A percentile compares a stretch with the other conserved stretches of the same genome.
Evolutionary conservation across 2,888 invertebrate species (phyloP).

Genomic region (Tinea pellionella): DNA sequence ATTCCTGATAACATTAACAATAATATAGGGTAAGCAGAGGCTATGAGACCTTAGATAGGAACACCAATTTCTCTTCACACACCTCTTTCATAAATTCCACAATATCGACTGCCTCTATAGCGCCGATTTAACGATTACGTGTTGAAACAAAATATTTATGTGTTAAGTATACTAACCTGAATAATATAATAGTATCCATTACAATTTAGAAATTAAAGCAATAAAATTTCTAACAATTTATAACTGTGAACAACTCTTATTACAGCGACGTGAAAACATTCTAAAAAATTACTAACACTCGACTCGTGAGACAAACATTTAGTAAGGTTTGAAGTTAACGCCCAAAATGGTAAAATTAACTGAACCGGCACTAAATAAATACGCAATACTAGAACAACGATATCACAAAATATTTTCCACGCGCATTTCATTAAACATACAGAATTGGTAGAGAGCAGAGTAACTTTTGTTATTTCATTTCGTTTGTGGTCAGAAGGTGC

Average conservation of each 20-base stretch:
- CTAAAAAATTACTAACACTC: neutral
- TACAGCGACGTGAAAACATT: neutral
- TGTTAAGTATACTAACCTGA: no score
- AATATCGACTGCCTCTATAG: no score
- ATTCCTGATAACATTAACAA: no score
- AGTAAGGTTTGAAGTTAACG: neutral
- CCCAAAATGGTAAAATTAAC: neutral
- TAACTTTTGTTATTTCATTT: slow-evolving; percentile 5
- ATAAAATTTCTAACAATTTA: neutral
- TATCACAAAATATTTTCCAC: neutral
- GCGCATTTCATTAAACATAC: neutral
- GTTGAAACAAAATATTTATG: no score
- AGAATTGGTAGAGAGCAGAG: neutral
- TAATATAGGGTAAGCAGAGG: no score
- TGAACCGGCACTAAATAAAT: neutral
- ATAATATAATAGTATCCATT: no score
- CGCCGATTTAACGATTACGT: no score
- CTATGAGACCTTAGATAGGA: no score
- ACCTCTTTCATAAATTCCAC: no score
- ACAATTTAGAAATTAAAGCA: neutral
- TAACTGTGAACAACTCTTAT: neutral
- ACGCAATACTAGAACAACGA: neutral
- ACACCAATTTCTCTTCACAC: no score
- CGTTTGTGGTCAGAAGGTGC: slow-evolving; percentile 1
- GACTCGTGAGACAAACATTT: neutral